phyloP scores from a whole-genome alignment of 2,888 invertebrate genomes.

The Phyto melanocephala region DNA sequence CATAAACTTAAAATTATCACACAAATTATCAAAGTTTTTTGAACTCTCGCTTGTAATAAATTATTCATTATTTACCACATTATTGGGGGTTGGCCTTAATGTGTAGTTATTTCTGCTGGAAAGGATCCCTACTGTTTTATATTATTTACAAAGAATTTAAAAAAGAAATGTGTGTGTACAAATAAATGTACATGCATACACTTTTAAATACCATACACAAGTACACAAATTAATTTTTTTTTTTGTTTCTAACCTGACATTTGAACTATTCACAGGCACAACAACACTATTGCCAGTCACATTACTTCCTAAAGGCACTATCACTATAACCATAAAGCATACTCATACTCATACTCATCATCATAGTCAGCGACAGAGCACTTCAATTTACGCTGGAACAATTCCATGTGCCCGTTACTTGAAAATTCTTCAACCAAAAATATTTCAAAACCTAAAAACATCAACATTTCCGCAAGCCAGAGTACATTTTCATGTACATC shows the following conservation, averaged over 20 bases:
- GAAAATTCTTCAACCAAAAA: constrained; percentile 44
- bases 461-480: constrained; percentile 34
- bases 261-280: not conserved
- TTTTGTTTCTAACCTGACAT: not conserved
- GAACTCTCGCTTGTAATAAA: too few relatives aligned
- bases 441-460: constrained; percentile 31
- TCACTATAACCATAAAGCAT: not conserved
- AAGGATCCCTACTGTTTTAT: too few relatives aligned
- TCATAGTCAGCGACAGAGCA: constrained; percentile 1
- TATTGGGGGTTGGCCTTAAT: too few relatives aligned
- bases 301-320: not conserved
- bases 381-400: constrained; percentile 16
- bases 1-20: too few relatives aligned
- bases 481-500: constrained; percentile 51
- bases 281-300: not conserved
- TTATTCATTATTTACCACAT: too few relatives aligned
- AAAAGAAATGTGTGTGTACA: too few relatives aligned
- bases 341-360: not conserved
- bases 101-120: too few relatives aligned
- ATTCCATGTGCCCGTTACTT: constrained; percentile 14
- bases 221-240: not conserved
- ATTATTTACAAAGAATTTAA: too few relatives aligned
- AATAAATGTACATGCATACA: not conserved
- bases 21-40: too few relatives aligned
- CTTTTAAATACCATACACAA: not conserved